Percentiles rank a stretch among this genome's conserved stretches.
phyloP scores from a whole-genome alignment of 2,888 invertebrate genomes.

The Eupithecia vulgata region DNA sequence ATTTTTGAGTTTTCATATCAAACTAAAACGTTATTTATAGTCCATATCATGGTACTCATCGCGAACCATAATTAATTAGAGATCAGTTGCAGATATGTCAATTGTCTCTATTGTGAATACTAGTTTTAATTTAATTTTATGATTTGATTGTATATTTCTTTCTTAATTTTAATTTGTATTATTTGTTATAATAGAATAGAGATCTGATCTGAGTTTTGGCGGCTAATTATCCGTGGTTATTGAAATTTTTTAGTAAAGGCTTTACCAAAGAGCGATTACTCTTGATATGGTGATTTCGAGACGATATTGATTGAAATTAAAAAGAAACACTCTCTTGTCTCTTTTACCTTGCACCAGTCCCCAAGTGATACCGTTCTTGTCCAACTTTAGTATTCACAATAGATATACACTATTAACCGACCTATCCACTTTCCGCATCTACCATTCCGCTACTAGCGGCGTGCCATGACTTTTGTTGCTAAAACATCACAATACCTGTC shows the following conservation, averaged over 20 bases:
- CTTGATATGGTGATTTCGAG: no score
- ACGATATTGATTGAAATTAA: no score
- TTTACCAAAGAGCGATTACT: no score
- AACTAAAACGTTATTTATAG: no score
- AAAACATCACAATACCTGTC: slow-evolving; percentile 50
- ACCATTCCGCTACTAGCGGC: slow-evolving; percentile 50
- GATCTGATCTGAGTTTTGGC: not conserved
- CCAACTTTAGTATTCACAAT: slow-evolving; percentile 67
- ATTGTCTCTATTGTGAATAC: no score
- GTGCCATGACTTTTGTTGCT: slow-evolving; percentile 47
- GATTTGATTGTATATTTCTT: no score
- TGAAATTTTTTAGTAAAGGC: no score
- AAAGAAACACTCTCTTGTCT: not conserved
- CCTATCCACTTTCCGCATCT: slow-evolving; percentile 63
- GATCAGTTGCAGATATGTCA: no score
- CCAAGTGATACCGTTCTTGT: slow-evolving; percentile 73
- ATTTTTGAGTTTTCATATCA: no score
- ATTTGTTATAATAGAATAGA: no score
- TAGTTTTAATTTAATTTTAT: no score
- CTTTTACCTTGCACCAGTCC: slow-evolving; percentile 51
- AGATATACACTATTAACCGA: slow-evolving; percentile 58
- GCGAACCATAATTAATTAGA: not conserved
- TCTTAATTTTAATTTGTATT: no score
- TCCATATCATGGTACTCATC: not conserved
- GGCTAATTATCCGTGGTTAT: not conserved